Evolutionary conservation across 2,888 invertebrate species (phyloP).

Genomic region (Diplolepis rosae): DNA sequence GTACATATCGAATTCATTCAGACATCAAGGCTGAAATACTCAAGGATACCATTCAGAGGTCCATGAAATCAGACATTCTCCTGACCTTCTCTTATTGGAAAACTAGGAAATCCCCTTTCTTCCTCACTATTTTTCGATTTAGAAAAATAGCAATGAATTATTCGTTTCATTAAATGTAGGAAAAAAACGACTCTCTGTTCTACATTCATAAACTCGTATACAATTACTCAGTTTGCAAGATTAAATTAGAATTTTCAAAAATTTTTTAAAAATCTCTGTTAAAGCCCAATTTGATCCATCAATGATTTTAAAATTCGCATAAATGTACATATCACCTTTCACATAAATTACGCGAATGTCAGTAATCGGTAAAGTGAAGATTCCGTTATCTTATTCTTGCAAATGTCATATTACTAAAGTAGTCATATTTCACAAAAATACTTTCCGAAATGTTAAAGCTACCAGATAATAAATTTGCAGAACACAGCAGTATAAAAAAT

Average conservation of each 20-base stretch:
- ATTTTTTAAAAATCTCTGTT: no score
- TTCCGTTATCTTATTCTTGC: no score
- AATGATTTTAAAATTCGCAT: no score
- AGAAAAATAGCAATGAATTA: background rate
- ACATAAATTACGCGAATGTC: no score
- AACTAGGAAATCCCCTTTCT: background rate
- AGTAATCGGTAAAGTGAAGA: no score
- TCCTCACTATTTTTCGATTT: background rate
- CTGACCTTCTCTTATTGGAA: background rate
- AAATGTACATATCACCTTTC: no score
- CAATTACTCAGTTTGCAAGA: background rate
- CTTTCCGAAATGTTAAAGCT: no score
- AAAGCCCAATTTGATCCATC: no score
- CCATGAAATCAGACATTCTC: background rate
- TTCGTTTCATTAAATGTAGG: background rate
- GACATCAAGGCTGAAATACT: slow-evolving; percentile 11
- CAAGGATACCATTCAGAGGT: slow-evolving; percentile 11
- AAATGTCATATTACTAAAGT: no score
- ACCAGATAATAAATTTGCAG: no score
- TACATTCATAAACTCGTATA: background rate
- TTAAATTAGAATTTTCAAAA: background rate
- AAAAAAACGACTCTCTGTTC: background rate
- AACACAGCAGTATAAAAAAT: no score
- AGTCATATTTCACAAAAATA: no score
- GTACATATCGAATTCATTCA: background rate